These are phyloP conservation scores for Mycteria americana DNA, from an alignment of 2,797 vertebrate genomes.

Conservation along the genomic window DNA sequence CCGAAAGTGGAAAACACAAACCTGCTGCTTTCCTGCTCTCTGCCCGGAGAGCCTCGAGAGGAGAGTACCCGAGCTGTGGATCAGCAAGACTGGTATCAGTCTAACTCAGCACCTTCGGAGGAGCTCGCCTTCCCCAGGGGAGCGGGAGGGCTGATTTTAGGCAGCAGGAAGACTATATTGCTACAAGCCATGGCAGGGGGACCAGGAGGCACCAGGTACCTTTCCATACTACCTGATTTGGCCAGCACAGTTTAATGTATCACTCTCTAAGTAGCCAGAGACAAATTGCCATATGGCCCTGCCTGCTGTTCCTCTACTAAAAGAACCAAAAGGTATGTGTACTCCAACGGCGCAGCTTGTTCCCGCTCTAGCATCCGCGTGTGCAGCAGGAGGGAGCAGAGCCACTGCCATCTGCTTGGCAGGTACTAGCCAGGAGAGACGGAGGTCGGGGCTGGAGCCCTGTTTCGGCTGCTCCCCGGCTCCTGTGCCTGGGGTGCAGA, in stretches of 20 bases:
- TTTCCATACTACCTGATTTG: not conserved
- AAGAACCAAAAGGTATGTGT: not conserved
- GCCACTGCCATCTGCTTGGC: not conserved
- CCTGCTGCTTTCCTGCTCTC: not conserved
- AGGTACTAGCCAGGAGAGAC: not conserved
- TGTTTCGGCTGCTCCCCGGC: fast-evolving
- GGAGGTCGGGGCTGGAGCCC: not conserved
- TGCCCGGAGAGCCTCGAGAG: not conserved
- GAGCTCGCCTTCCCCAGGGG: not conserved
- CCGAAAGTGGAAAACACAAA: not conserved
- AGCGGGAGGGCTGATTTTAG: not conserved
- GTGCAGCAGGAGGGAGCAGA: not conserved
- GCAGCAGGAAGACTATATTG: not conserved
- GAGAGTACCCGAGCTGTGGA: not conserved
- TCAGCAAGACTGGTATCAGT: not conserved
- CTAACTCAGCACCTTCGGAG: not conserved
- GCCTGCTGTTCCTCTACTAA: constrained; percentile 37
- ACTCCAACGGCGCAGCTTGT: not conserved
- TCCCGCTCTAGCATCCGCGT: fast-evolving
- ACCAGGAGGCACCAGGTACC: not conserved
- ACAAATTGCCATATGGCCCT: constrained; percentile 27
- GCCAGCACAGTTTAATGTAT: not conserved
- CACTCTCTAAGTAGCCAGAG: not conserved
- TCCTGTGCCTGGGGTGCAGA: not conserved
- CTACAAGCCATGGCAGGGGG: not conserved